Evolutionary conservation across 1,140 invertebrate species (phyloP), one percentile per base, ranked within the genome.

Genomic region (Papilio polyxenes): DNA sequence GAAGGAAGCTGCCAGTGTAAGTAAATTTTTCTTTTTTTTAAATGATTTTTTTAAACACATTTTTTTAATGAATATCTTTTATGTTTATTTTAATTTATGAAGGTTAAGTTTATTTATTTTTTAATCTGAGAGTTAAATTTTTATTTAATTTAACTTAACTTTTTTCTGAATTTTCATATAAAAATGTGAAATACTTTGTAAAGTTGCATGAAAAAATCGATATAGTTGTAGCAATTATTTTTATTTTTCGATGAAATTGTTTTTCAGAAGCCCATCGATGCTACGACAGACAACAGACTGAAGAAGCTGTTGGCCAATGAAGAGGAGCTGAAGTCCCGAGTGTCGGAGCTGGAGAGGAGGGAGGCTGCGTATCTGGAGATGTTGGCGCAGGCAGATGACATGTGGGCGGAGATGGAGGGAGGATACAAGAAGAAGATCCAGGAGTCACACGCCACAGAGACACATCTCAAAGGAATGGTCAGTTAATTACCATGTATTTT

Each of bases 321-420:
- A 79, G 83, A 90, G 75, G 92, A 94, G 48, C 77, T 95, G 49
- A 92, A 92, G 84, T 88, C 62, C 69, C 87, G 92, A 51, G 95
- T 97, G 40, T 94, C 93, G 51, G 96, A 97, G 74, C 85, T 97
- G 8, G 96, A 97, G 87, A 94, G 95, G 53, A 94, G 96, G 77
- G 96, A 97, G 87, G 94, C 95, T 7, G 95, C 96, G 0, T 97
- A 97, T 84, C 95, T 97, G 87, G 96, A 96, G 85, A 97, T 97
- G 78, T 92, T 98, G 84, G 96, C 96, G 84, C 95, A 97, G 81
- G 97, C 97, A 2, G 97, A 97, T 79, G 95, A 96, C 72, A 96
- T 97, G 89, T 97, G 97, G 95, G 95, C 96, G 0, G 96, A 96
- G 65, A 95, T 97, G 92, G 96, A 97, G 85, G 94, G 94, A 2